Percentiles rank a stretch among this genome's conserved stretches.
Conservation (phyloP, 2,888 invertebrate genomes). For the Machimus rusticus region DNA sequence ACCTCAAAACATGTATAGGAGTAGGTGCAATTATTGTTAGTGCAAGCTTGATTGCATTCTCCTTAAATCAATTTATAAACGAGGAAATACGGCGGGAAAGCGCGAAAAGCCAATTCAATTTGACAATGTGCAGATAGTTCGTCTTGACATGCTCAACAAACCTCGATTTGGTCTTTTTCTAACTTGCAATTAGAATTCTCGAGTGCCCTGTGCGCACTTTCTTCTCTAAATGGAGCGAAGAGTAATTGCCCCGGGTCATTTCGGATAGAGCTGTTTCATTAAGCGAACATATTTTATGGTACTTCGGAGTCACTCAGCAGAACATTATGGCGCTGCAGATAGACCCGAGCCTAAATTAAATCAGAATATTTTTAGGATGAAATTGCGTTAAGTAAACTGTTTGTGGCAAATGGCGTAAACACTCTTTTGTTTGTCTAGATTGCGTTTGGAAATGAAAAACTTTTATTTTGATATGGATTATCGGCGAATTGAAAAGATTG, state of each 20-base stretch:
- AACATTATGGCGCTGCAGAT: not conserved
- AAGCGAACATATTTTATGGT: constrained; percentile 8
- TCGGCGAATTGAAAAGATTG: not conserved
- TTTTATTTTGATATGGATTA: not conserved
- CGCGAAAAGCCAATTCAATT: not conserved
- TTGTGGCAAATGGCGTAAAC: not conserved
- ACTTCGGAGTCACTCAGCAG: constrained; percentile 16
- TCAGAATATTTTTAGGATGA: not conserved
- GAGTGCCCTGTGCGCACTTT: not conserved
- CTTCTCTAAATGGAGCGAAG: not conserved
- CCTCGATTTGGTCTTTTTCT: not conserved
- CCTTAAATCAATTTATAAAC: not conserved
- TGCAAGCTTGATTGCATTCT: not conserved
- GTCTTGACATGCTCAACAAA: not conserved
- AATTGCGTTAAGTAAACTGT: not conserved
- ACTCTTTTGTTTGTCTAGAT: not conserved
- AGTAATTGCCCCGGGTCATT: constrained; percentile 32
- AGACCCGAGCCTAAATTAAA: not conserved
- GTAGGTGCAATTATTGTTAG: not conserved
- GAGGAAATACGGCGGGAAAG: not conserved
- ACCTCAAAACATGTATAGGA: not conserved
- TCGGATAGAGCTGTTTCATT: constrained; percentile 13
- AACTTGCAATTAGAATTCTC: constrained; percentile 17
- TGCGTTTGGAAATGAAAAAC: not conserved
- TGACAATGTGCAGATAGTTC: constrained; percentile 34